A percentile compares a stretch with the other conserved stretches of the same genome.
These are phyloP conservation scores for Thumatha senex DNA, from an alignment of 2,888 invertebrate genomes.

Conservation along the genomic window DNA sequence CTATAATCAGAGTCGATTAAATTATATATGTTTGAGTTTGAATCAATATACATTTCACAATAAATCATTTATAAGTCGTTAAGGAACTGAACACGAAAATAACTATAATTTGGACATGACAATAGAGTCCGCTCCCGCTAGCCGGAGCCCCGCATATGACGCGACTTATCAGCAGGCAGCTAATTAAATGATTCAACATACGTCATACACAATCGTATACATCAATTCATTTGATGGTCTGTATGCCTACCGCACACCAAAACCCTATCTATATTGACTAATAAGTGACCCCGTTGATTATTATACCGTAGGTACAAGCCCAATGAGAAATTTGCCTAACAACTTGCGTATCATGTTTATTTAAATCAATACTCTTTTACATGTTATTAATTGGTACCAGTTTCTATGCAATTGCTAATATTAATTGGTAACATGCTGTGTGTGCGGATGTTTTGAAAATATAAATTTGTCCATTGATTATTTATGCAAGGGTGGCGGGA, in stretches of 20 bases:
- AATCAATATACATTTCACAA: constrained; percentile 9
- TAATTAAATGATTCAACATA: constrained; percentile 49
- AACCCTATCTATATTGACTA: constrained; percentile 54
- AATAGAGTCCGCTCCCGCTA: constrained; percentile 32
- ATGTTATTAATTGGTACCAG: constrained; percentile 37
- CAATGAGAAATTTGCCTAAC: constrained; percentile 41
- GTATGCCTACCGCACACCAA: constrained; percentile 41
- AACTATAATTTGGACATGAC: constrained; percentile 34
- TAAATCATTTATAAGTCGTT: constrained; percentile 34
- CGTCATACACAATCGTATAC: constrained; percentile 19
- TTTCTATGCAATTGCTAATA: constrained; percentile 24
- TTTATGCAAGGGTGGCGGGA: constrained; percentile 5
- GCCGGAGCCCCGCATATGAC: constrained; percentile 27
- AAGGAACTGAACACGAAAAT: constrained; percentile 32
- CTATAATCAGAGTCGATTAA: constrained; percentile 2
- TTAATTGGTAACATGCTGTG: constrained; percentile 11
- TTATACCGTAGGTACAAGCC: constrained; percentile 29
- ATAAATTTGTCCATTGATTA: constrained; percentile 25
- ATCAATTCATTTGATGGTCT: constrained; percentile 30
- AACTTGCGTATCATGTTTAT: constrained; percentile 34
- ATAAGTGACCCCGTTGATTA: constrained; percentile 49
- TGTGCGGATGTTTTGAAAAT: constrained; percentile 34
- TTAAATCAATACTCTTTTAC: constrained; percentile 35
- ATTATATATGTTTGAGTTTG: constrained; percentile 8
- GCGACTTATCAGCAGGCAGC: constrained; percentile 45